A percentile compares a stretch with the other conserved stretches of the same genome.
Evolutionary conservation across 2,888 invertebrate species (phyloP).

Genomic region (Strigamia maritima): DNA sequence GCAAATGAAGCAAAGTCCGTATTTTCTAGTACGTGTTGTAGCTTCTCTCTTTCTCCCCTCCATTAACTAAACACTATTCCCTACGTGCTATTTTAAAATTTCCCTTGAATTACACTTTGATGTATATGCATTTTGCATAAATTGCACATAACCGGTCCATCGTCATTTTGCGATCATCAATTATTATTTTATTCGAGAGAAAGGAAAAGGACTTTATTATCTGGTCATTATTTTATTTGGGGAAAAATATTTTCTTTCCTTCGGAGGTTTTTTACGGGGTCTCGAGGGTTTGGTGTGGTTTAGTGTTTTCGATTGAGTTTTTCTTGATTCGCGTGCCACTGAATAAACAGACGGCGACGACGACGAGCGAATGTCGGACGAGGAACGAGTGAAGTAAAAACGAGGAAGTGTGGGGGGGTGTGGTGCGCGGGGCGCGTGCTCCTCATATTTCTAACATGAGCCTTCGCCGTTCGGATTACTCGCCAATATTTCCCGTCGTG

Average conservation of each 20-base stretch:
- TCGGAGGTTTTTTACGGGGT: not conserved
- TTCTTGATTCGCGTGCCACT: conserved; percentile 27
- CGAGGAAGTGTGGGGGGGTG: not conserved
- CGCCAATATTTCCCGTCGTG: conserved; percentile 29
- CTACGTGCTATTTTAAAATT: conserved; percentile 38
- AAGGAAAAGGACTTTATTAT: too few species aligned
- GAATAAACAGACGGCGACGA: conserved; percentile 27
- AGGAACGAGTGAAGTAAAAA: not conserved
- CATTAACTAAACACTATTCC: conserved; percentile 39
- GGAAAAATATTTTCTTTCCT: not conserved
- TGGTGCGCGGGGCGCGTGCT: not conserved
- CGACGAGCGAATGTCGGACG: conserved; percentile 29
- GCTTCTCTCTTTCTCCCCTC: conserved; percentile 35
- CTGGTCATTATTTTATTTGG: not conserved
- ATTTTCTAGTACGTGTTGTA: conserved; percentile 32
- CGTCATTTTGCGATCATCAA: not conserved
- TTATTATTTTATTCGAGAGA: not conserved
- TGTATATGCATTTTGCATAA: conserved; percentile 40
- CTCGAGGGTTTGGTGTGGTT: not conserved
- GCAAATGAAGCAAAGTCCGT: conserved; percentile 38
- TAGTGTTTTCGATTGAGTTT: conserved; percentile 23
- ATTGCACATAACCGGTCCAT: not conserved
- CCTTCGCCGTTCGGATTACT: conserved; percentile 25
- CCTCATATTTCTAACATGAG: conserved; percentile 37
- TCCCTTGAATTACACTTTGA: conserved; percentile 37